phyloP scores from a whole-genome alignment of 2,888 invertebrate species.

The Ectemnius lituratus region DNA sequence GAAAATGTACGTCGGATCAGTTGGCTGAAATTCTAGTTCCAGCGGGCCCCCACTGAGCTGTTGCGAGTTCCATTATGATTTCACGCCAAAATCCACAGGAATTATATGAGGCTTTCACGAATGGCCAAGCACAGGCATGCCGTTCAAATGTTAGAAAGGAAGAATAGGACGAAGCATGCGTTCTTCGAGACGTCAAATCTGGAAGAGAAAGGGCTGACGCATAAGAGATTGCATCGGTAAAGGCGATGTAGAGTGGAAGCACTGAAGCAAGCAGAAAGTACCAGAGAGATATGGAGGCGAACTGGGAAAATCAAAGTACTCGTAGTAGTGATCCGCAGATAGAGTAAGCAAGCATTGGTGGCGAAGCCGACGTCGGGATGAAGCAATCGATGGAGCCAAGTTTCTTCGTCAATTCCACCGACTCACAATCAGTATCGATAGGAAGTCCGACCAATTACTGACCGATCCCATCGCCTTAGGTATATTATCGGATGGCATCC shows the following conservation, averaged over 20 bases:
- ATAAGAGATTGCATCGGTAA: conserved; percentile 11
- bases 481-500: conserved; percentile 64
- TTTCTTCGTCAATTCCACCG: conserved; percentile 49
- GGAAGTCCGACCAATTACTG: conserved; percentile 64
- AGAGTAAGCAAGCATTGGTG: conserved; percentile 14
- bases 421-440: conserved; percentile 51
- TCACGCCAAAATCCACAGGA: conserved; percentile 52
- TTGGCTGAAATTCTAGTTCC: conserved; percentile 42
- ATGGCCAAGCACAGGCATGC: neutral
- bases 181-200: neutral
- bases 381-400: conserved; percentile 59
- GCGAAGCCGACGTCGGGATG: conserved; percentile 14
- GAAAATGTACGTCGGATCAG: conserved; percentile 44
- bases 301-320: conserved; percentile 22
- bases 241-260: conserved; percentile 13
- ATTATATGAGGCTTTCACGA: conserved; percentile 51
- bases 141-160: neutral
- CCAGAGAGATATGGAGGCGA: conserved; percentile 10
- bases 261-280: conserved; percentile 3
- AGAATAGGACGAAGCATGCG: neutral
- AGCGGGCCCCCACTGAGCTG: conserved; percentile 27
- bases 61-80: conserved; percentile 34
- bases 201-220: neutral
- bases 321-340: conserved; percentile 44
- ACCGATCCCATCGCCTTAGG: conserved; percentile 50